phyloP scores from a whole-genome alignment of 2,797 vertebrate genomes.

The Cercopithecus petaurista region DNA sequence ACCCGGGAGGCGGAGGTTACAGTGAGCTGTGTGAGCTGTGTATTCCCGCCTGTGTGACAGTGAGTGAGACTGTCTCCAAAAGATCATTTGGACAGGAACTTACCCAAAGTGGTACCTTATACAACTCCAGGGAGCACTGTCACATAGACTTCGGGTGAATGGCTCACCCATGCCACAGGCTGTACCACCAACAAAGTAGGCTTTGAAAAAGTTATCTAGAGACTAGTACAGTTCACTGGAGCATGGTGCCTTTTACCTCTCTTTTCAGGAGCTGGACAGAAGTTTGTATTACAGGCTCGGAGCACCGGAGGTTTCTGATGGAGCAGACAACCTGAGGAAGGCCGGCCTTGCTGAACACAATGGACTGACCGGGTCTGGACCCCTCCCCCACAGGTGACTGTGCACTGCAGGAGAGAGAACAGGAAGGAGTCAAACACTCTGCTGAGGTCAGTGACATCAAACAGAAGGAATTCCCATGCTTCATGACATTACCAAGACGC shows the following conservation, averaged over 20 bases:
- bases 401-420: conserved; percentile 86
- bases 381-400: conserved; percentile 97
- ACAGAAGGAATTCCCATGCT: accelerated
- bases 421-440: background rate
- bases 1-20: background rate
- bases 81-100: accelerated
- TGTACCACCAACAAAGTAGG: accelerated
- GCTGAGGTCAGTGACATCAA: background rate
- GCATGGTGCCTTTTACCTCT: conserved; percentile 79
- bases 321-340: conserved; percentile 88
- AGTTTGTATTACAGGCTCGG: conserved; percentile 96
- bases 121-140: background rate
- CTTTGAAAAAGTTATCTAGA: background rate
- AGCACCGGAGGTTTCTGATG: conserved; percentile 92
- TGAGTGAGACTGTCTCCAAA: background rate
- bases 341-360: conserved; percentile 93
- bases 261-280: conserved; percentile 90
- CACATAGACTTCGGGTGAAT: accelerated
- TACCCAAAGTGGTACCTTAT: too few species aligned
- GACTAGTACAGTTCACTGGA: background rate
- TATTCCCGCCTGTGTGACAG: background rate
- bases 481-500: background rate
- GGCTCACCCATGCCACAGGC: background rate
- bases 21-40: background rate
- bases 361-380: conserved; percentile 93